These are phyloP conservation scores for Meleagris gallopavo DNA, from an alignment of 2,113 vertebrate genomes.

Conservation along the genomic window DNA sequence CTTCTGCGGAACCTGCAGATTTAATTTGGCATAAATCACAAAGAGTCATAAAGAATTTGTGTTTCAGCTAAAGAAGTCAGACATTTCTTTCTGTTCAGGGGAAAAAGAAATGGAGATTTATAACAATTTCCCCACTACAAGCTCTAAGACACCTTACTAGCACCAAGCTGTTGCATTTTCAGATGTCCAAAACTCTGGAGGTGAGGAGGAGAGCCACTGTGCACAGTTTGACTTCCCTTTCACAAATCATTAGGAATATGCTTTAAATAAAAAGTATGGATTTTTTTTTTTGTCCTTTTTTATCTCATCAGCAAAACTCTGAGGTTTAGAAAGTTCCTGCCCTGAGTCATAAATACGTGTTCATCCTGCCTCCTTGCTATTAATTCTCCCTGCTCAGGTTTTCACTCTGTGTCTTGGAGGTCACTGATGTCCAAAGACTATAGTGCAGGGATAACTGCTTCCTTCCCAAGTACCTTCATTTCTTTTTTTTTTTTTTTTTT, in stretches of 20 bases:
- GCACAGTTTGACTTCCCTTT: background rate
- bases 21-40: background rate
- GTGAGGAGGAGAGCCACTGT: rapidly evolving
- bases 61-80: background rate
- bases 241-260: background rate
- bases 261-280: background rate
- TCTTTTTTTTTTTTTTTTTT: slow-evolving; percentile 36
- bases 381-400: slow-evolving; percentile 16
- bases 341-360: slow-evolving; percentile 26
- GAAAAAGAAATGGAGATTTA: background rate
- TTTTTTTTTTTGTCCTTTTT: slow-evolving; percentile 29
- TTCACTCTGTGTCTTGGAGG: slow-evolving; percentile 30
- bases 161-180: background rate
- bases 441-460: background rate
- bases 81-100: background rate
- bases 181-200: background rate
- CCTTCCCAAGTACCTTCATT: background rate
- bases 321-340: slow-evolving; percentile 26
- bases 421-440: slow-evolving; percentile 1
- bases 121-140: background rate
- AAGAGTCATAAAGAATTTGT: background rate
- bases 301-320: slow-evolving; percentile 1
- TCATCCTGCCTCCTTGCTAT: background rate
- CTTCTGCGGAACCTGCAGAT: background rate
- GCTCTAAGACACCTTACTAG: background rate